Evolutionary conservation across 1,140 invertebrate genomes (phyloP).

Genomic region (Holcopasites calliopsidis): DNA sequence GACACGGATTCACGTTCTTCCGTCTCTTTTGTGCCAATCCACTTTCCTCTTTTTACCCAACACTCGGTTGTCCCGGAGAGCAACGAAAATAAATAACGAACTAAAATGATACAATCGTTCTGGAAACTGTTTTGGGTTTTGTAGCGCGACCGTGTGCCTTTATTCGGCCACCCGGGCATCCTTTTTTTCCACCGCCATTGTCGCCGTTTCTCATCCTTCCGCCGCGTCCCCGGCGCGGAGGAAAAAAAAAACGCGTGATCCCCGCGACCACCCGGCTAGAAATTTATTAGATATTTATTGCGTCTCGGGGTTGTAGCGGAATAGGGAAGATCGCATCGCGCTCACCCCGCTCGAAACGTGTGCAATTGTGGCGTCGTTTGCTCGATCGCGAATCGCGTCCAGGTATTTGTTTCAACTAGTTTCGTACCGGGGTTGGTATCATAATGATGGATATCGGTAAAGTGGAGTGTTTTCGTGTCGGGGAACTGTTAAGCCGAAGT

Average conservation of each 20-base stretch:
- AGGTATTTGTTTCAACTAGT: not conserved
- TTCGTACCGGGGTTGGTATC: not conserved
- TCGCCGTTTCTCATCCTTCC: conserved; percentile 48
- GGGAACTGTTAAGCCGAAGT: not conserved
- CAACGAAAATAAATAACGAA: conserved; percentile 78
- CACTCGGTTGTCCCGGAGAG: conserved; percentile 36
- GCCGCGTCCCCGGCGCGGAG: conserved; percentile 36
- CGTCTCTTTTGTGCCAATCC: conserved; percentile 14
- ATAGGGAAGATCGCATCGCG: conserved; percentile 61
- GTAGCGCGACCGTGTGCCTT: conserved; percentile 64
- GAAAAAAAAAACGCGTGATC: conserved; percentile 69
- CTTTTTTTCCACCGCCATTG: conserved; percentile 53
- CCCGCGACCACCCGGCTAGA: conserved; percentile 72
- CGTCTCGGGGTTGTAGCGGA: conserved; percentile 68
- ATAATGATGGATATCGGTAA: not conserved
- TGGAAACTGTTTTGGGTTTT: conserved; percentile 78
- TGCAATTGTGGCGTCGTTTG: not conserved
- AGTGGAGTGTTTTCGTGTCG: not conserved
- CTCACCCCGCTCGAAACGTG: too few species aligned
- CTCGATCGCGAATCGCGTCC: not conserved
- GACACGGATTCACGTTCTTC: conserved; percentile 36
- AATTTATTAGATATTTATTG: conserved; percentile 80
- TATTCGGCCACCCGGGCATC: conserved; percentile 39
- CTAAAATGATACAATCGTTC: conserved; percentile 77
- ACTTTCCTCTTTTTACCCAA: conserved; percentile 38